A percentile compares a stretch with the other conserved stretches of the same genome.
phyloP scores from a whole-genome alignment of 2,888 invertebrate species.

The Melolontha melolontha region DNA sequence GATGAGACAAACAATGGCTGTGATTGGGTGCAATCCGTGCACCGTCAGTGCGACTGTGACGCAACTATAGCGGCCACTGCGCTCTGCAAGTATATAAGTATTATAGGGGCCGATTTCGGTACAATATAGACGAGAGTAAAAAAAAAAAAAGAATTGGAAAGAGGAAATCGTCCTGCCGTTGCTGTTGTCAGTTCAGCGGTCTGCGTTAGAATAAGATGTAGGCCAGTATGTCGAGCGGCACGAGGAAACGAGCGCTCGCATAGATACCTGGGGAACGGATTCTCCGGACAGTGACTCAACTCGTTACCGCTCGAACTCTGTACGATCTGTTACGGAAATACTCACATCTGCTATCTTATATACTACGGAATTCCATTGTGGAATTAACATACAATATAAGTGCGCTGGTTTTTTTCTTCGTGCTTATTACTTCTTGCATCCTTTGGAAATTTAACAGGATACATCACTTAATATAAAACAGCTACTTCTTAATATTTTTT shows the following conservation, averaged over 20 bases:
- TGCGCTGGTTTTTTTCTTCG: not conserved
- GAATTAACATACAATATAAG: too few species aligned
- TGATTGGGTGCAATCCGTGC: conserved; percentile 67
- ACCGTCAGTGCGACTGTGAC: conserved; percentile 61
- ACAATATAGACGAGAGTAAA: conserved; percentile 11
- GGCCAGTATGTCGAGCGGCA: conserved; percentile 40
- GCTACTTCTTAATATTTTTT: too few species aligned
- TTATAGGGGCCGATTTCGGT: conserved; percentile 18
- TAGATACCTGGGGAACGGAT: conserved; percentile 26
- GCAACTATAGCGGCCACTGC: conserved; percentile 49
- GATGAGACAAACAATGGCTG: conserved; percentile 63
- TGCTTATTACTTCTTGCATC: not conserved
- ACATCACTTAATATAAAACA: too few species aligned
- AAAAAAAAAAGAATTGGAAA: conserved; percentile 17
- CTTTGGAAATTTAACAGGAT: not conserved
- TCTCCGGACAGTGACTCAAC: conserved; percentile 30
- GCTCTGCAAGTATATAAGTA: conserved; percentile 9
- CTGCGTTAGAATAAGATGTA: conserved; percentile 35
- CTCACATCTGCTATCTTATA: too few species aligned
- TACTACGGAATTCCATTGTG: too few species aligned
- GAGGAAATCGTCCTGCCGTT: conserved; percentile 20
- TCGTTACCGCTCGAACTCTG: not conserved
- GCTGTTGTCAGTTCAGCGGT: conserved; percentile 16
- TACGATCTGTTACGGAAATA: too few species aligned
- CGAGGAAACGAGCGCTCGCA: not conserved